A percentile compares a stretch with the other conserved stretches of the same genome.
Evolutionary conservation across 2,797 vertebrate genomes (phyloP).

Genomic region (Pteropus rufus): DNA sequence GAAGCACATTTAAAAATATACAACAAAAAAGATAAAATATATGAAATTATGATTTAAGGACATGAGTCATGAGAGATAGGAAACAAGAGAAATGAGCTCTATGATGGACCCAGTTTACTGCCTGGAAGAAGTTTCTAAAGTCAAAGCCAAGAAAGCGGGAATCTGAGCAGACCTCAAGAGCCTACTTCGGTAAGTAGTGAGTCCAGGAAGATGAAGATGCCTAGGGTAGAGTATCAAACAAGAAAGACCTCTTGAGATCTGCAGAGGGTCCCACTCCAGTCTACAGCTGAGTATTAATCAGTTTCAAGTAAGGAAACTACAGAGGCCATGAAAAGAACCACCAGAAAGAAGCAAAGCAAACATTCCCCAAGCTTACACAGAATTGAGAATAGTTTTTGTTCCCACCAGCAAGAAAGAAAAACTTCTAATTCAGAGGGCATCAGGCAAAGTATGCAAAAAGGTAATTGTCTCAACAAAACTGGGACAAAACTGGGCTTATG

Average conservation of each 20-base stretch:
- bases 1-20: background rate
- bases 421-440: background rate
- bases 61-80: background rate
- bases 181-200: background rate
- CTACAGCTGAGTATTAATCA: background rate
- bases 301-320: background rate
- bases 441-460: background rate
- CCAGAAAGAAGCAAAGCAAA: background rate
- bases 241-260: background rate
- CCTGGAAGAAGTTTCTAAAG: background rate
- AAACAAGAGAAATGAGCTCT: background rate
- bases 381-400: background rate
- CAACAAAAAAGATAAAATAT: background rate
- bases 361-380: background rate
- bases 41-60: background rate
- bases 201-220: background rate
- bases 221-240: background rate
- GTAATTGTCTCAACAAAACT: background rate
- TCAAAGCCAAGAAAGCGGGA: background rate
- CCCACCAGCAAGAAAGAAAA: background rate
- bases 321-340: background rate
- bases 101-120: background rate
- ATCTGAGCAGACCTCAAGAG: background rate
- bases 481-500: background rate
- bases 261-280: background rate